Evolutionary conservation across 2,888 invertebrate genomes (phyloP), one percentile per base, ranked within the genome.

Genomic region (Tachina fera): DNA sequence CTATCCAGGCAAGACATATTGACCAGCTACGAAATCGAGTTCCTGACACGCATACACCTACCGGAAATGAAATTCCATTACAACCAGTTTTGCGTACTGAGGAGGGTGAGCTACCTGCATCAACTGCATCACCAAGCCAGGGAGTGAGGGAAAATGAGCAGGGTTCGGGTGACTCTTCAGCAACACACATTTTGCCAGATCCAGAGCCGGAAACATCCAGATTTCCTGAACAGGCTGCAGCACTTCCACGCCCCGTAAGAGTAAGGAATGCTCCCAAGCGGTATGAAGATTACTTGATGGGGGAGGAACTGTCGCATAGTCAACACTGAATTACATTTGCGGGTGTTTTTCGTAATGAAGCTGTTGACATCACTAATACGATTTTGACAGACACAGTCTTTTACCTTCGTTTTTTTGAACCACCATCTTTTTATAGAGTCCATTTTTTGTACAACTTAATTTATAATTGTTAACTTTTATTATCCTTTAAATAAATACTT

Each of bases 231-330:
- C 11, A 6, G 11, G 3, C 22, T 4, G 13, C 10, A 31, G 11
- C 10, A 56, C 4, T 1, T 11, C 56, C 56, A 22, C 56, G 56
- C 56, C 13, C 22, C 5, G 11, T 6, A 22, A 19, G 56, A 56
- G 56, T 11, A 22, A 56, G 22, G 22, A 56, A 56, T 3, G 22
- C 22, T 22, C 56, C 56, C 22, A 56, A 22, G 22, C 22, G 56
- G 56, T 56, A 13, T 22, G 56, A 56, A 1, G 51, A 51, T 13
- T 56, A 56, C 56, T 22, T 22, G 56, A 22, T 11, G 56, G 56
- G 56, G 56, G 56, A 56, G 56, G 56, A 56, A 56, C 56, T 56
- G 56, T 56, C 11, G 56, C 22, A 56, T 56, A 56, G 22, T 31
- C 53, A 53, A 53, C 53, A 53, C 14, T 47, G 14, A 47, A 47